phyloP scores from a whole-genome alignment of 2,113 vertebrate species.

The Perca flavescens region DNA sequence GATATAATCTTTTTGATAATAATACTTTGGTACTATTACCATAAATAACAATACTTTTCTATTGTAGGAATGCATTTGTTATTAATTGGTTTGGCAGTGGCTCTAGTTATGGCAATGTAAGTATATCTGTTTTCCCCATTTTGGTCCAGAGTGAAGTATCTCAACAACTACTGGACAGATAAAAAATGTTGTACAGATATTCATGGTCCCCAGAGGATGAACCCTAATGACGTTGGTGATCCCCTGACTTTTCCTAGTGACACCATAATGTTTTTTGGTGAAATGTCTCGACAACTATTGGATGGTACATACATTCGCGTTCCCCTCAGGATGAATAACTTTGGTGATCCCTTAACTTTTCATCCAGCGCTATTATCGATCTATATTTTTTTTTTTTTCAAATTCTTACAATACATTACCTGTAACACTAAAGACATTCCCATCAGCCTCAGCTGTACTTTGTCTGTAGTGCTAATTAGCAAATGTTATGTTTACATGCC shows the following conservation, averaged over 20 bases:
- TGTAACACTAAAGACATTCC: too few species aligned
- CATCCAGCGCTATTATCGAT: too few species aligned
- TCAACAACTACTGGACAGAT: not conserved
- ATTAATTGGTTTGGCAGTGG: too few species aligned
- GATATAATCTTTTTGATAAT: slow-evolving; percentile 2
- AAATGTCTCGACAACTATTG: not conserved
- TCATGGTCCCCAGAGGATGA: not conserved
- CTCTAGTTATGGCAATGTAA: not conserved
- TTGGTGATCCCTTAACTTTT: too few species aligned
- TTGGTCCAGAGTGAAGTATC: not conserved
- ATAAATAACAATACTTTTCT: not conserved
- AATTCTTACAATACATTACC: too few species aligned
- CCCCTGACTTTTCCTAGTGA: not conserved
- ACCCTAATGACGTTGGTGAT: not conserved
- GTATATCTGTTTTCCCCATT: not conserved
- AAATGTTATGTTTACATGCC: too few species aligned
- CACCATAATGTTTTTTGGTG: not conserved
- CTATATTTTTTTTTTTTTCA: too few species aligned
- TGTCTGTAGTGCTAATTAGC: too few species aligned
- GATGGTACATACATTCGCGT: not conserved
- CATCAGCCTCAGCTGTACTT: too few species aligned
- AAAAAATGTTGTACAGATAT: not conserved
- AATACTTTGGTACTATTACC: not conserved
- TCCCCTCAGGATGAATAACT: too few species aligned
- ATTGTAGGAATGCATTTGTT: not conserved